A percentile compares a stretch with the other conserved stretches of the same genome.
Evolutionary conservation across 2,113 vertebrate species (phyloP).

Genomic region (Panurus biarmicus): DNA sequence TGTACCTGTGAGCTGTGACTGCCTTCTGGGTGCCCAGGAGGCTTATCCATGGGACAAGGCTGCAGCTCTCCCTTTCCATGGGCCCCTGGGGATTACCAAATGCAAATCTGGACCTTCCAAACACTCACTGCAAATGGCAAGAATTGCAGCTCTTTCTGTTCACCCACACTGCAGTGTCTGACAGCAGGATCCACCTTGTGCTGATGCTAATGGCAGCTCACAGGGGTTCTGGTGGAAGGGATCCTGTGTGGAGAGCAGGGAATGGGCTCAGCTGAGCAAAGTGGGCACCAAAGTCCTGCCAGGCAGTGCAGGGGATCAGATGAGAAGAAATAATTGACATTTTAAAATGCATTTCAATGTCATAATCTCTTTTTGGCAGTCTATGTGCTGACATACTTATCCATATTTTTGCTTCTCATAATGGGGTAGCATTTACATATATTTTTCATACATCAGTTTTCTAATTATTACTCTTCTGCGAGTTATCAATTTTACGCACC

Average conservation of each 20-base stretch:
- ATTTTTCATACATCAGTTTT: background rate
- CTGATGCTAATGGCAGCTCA: background rate
- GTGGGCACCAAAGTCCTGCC: background rate
- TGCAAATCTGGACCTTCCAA: background rate
- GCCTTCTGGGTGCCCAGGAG: background rate
- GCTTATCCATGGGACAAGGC: background rate
- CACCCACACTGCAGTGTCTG: background rate
- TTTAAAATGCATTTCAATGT: background rate
- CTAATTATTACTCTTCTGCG: background rate
- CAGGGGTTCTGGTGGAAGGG: background rate
- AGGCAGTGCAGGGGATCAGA: background rate
- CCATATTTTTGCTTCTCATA: background rate
- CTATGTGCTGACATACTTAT: background rate
- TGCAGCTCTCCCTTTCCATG: background rate
- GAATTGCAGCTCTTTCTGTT: background rate
- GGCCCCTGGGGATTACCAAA: background rate
- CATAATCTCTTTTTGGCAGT: background rate
- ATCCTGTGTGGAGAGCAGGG: background rate
- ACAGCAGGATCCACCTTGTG: background rate
- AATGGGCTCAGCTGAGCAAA: background rate
- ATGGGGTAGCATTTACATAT: background rate
- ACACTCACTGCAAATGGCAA: background rate
- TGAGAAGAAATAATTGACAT: background rate
- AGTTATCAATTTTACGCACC: background rate
- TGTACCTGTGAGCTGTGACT: background rate